phyloP scores from a whole-genome alignment of 2,797 vertebrate species.

The Onychomys leucogaster region DNA sequence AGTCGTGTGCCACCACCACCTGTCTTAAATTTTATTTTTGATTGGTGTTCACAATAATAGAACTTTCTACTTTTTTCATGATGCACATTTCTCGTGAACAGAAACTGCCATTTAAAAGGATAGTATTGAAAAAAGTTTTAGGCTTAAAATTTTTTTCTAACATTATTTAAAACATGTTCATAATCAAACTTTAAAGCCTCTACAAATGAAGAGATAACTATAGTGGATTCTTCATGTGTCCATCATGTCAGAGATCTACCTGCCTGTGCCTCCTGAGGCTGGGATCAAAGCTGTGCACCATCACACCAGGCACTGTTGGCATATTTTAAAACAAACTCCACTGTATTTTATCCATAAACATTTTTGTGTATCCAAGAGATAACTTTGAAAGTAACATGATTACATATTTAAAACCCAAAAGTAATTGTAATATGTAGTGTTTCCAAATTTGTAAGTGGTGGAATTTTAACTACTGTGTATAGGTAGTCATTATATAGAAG shows the following conservation, averaged over 20 bases:
- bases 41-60: background rate
- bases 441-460: constrained; percentile 15
- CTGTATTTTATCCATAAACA: background rate
- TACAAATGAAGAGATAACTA: background rate
- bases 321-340: background rate
- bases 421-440: background rate
- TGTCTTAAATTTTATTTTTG: background rate
- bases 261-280: background rate
- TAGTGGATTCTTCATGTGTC: background rate
- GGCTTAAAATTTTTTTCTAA: background rate
- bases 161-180: constrained; percentile 23
- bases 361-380: background rate
- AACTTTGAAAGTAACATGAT: background rate
- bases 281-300: background rate
- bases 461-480: background rate
- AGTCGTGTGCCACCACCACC: background rate
- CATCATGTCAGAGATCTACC: background rate
- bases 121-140: background rate
- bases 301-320: background rate
- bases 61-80: background rate
- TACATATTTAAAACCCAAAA: background rate
- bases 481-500: background rate
- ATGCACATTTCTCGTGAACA: constrained; percentile 44
- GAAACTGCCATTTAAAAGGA: constrained; percentile 48
- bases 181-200: background rate